phyloP scores from a whole-genome alignment of 2,888 invertebrate genomes.

The Machimus atricapillus region DNA sequence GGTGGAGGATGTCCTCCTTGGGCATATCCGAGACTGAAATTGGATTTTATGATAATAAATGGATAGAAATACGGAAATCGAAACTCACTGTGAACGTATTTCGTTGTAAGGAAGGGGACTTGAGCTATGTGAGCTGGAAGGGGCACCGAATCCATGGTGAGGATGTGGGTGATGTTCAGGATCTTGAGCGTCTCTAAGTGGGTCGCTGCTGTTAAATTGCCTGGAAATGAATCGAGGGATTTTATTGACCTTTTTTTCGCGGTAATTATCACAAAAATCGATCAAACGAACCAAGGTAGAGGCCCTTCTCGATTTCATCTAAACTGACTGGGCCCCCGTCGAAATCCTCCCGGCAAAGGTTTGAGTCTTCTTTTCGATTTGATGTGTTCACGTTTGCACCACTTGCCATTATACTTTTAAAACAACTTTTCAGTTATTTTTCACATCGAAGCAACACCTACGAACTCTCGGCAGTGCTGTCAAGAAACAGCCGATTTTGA shows the following conservation, averaged over 20 bases:
- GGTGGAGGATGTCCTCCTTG: slow-evolving; percentile 81
- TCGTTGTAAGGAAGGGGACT: slow-evolving; percentile 71
- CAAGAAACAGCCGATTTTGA: slow-evolving; percentile 5
- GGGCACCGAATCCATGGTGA: slow-evolving; percentile 86
- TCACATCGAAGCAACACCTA: background rate
- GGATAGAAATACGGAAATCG: background rate
- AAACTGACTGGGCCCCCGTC: slow-evolving; percentile 62
- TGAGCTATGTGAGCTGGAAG: slow-evolving; percentile 77
- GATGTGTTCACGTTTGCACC: background rate
- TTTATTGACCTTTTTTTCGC: background rate
- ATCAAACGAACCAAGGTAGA: slow-evolving; percentile 56
- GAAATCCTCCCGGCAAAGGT: slow-evolving; percentile 58
- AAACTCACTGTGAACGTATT: slow-evolving; percentile 75
- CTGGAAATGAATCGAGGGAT: slow-evolving; percentile 59
- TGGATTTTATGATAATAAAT: slow-evolving; percentile 25
- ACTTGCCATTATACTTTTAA: background rate
- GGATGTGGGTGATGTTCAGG: slow-evolving; percentile 75
- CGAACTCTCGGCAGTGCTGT: background rate
- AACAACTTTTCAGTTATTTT: background rate
- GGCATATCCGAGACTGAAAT: slow-evolving; percentile 81
- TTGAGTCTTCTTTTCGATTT: slow-evolving; percentile 48
- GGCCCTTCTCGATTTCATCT: slow-evolving; percentile 59
- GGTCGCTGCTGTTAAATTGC: slow-evolving; percentile 82
- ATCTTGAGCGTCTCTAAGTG: slow-evolving; percentile 72
- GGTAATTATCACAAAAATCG: background rate